Percentiles rank a stretch among this genome's conserved stretches.
These are phyloP conservation scores for Okamejei kenojei DNA, from an alignment of 2,797 vertebrate species.

Conservation along the genomic window DNA sequence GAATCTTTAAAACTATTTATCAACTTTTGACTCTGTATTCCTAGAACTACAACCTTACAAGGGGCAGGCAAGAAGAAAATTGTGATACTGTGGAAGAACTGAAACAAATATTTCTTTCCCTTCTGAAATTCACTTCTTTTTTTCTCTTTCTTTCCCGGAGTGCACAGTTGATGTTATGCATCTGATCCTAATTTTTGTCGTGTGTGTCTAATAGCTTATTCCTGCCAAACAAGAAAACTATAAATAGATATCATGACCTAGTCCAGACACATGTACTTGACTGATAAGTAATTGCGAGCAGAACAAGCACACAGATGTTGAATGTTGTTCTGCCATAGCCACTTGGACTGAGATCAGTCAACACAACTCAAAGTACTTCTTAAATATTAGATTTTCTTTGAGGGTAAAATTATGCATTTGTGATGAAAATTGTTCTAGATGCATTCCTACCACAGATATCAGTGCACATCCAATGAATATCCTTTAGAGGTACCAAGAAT, in stretches of 20 bases:
- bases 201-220: neutral
- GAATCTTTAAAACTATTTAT: neutral
- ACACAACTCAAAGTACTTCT: too few relatives aligned
- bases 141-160: neutral
- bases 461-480: too few relatives aligned
- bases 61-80: neutral
- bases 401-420: neutral
- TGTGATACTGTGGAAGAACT: neutral
- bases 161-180: neutral
- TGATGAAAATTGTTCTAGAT: too few relatives aligned
- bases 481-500: too few relatives aligned
- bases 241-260: neutral
- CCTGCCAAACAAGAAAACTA: neutral
- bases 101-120: neutral
- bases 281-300: neutral
- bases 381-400: neutral
- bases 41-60: neutral
- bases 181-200: neutral
- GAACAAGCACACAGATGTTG: conserved; percentile 13
- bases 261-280: neutral
- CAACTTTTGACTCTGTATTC: neutral
- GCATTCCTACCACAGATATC: too few relatives aligned
- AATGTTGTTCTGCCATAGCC: neutral
- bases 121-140: neutral
- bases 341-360: neutral